Conservation (phyloP, 2,113 vertebrate species). For the Gopherus evgoodei region DNA sequence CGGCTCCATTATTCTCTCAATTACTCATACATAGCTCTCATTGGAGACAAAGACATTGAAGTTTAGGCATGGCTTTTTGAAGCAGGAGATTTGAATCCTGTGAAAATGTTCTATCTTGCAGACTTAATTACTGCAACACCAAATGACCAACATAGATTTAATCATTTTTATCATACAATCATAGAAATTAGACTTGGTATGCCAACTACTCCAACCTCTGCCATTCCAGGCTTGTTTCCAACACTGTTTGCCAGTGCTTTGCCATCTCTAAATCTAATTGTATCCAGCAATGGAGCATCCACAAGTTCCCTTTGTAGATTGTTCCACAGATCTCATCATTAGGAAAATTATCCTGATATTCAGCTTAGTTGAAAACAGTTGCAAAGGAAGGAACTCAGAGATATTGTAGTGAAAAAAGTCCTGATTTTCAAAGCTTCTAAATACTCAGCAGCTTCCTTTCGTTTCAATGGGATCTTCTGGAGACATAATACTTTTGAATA, state of each 20-base stretch:
- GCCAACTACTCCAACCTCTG: neutral
- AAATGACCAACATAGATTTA: neutral
- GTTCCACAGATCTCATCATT: slow-evolving; percentile 20
- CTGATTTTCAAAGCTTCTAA: neutral
- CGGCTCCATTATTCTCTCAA: neutral
- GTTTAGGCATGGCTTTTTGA: neutral
- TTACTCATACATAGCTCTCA: neutral
- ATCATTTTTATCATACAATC: neutral
- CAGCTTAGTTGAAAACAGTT: slow-evolving; percentile 31
- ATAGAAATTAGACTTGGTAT: neutral
- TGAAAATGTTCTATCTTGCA: neutral
- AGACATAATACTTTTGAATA: neutral
- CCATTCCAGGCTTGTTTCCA: slow-evolving; percentile 7
- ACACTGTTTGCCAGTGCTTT: neutral
- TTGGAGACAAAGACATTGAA: neutral
- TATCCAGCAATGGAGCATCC: neutral
- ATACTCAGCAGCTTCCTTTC: neutral
- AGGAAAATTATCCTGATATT: slow-evolving; percentile 7
- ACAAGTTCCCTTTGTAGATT: neutral
- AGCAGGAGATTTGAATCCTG: neutral
- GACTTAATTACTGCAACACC: neutral
- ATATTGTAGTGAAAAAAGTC: slow-evolving; percentile 11
- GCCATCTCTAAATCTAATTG: neutral
- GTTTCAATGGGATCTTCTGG: neutral
- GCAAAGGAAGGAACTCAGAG: slow-evolving; percentile 28